These are phyloP conservation scores for Phlogophora meticulosa DNA, from an alignment of 2,888 invertebrate species.

Conservation along the genomic window DNA sequence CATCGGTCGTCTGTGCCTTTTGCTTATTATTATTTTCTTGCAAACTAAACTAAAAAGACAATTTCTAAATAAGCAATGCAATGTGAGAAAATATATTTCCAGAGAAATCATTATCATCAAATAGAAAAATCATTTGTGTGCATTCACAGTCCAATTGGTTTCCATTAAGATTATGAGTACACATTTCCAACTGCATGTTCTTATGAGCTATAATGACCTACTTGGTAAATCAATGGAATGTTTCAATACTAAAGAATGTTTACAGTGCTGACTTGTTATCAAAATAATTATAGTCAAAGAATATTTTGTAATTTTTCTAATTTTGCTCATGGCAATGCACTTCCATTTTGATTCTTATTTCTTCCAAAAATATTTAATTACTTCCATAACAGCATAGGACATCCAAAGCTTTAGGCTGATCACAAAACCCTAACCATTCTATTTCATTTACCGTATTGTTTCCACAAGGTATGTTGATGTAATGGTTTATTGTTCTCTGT, in stretches of 20 bases:
- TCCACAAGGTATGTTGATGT: no score
- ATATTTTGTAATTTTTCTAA: no score
- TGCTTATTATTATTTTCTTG: no score
- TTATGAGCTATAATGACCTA: constrained; percentile 46
- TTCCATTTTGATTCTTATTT: no score
- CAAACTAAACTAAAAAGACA: not conserved
- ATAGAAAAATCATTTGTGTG: constrained; percentile 41
- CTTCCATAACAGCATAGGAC: no score
- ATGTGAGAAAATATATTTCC: constrained; percentile 3
- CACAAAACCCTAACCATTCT: no score
- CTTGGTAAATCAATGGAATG: constrained; percentile 54
- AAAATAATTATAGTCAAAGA: not conserved
- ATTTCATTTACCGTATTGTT: no score
- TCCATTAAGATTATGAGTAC: constrained; percentile 47
- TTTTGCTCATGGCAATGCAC: no score
- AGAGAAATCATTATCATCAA: constrained; percentile 24
- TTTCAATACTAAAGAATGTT: constrained; percentile 31
- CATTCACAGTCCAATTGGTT: constrained; percentile 52
- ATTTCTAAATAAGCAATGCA: no score
- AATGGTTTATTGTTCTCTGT: constrained; percentile 7
- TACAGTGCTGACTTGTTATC: constrained; percentile 16
- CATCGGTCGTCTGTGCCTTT: no score
- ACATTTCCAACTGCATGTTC: constrained; percentile 44
- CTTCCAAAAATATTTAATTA: no score
- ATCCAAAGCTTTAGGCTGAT: no score